Conservation (phyloP, 1,140 invertebrate genomes). For the Dolichoris vasculosae region DNA sequence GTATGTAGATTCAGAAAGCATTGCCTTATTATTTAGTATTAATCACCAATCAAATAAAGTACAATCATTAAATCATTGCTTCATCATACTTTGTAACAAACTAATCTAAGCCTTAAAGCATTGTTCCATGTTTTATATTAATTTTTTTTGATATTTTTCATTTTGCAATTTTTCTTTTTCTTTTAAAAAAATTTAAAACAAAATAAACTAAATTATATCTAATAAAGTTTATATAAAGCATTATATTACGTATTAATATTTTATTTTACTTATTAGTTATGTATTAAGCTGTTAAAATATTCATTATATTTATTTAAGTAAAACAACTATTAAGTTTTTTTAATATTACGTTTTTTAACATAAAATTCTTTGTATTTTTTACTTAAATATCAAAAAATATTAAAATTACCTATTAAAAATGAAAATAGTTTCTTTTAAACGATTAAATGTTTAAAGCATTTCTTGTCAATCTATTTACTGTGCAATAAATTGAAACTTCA, state of each 20-base stretch:
- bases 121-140: slow-evolving; percentile 33
- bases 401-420: not conserved
- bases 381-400: not conserved
- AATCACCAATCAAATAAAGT: slow-evolving; percentile 72
- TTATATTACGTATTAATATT: not conserved
- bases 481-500: not conserved
- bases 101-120: slow-evolving; percentile 69
- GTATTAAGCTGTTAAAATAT: too few relatives aligned
- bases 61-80: slow-evolving; percentile 76
- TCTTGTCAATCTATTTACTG: not conserved
- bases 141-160: not conserved
- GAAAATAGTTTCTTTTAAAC: not conserved
- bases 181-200: not conserved
- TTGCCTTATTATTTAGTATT: slow-evolving; percentile 67
- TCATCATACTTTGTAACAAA: slow-evolving; percentile 74
- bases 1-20: slow-evolving; percentile 71
- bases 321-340: not conserved
- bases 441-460: not conserved
- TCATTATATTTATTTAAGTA: too few relatives aligned
- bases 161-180: not conserved
- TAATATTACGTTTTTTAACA: not conserved
- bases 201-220: too few relatives aligned
- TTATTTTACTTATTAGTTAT: not conserved
- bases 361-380: not conserved
- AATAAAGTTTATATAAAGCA: not conserved